These are phyloP conservation scores for Phengaris arion DNA, from an alignment of 2,888 invertebrate species.

Conservation along the genomic window DNA sequence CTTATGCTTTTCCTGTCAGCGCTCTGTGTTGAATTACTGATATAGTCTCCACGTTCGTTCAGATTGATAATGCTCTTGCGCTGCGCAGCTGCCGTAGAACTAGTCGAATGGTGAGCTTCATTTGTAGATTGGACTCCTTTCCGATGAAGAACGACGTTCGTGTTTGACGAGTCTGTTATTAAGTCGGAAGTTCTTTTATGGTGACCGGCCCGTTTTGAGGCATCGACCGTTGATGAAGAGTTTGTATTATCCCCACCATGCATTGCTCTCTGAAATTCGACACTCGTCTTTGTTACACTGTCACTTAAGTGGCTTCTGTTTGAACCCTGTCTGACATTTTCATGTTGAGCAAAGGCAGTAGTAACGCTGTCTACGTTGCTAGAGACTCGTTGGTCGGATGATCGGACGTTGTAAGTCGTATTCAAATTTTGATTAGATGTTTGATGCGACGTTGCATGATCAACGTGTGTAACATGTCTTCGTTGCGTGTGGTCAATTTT, in stretches of 20 bases:
- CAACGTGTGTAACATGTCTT: conserved; percentile 31
- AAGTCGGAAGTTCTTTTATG: conserved; percentile 88
- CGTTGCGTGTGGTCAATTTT: conserved; percentile 31
- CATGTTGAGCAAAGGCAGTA: conserved; percentile 31
- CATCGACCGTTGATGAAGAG: conserved; percentile 46
- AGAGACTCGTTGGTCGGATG: conserved; percentile 21
- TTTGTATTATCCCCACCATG: conserved; percentile 56
- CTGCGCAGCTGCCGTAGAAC: conserved; percentile 87
- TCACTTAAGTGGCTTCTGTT: conserved; percentile 69
- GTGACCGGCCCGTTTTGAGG: conserved; percentile 65
- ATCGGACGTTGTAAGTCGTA: conserved; percentile 17
- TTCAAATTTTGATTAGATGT: conserved; percentile 29
- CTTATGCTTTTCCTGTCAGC: conserved; percentile 88
- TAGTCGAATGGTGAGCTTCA: conserved; percentile 86
- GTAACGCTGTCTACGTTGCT: conserved; percentile 21
- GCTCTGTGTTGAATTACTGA: conserved; percentile 82
- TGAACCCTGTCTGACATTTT: conserved; percentile 53
- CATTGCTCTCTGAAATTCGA: conserved; percentile 77
- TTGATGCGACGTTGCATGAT: conserved; percentile 26
- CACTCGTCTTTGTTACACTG: conserved; percentile 73
- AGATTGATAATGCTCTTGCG: conserved; percentile 89
- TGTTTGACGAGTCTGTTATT: conserved; percentile 85
- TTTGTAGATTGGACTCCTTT: conserved; percentile 83
- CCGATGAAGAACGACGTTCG: conserved; percentile 88
- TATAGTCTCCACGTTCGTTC: conserved; percentile 85